Conservation (phyloP, 2,797 vertebrate species). For the Phrynocephalus guinanensis region DNA sequence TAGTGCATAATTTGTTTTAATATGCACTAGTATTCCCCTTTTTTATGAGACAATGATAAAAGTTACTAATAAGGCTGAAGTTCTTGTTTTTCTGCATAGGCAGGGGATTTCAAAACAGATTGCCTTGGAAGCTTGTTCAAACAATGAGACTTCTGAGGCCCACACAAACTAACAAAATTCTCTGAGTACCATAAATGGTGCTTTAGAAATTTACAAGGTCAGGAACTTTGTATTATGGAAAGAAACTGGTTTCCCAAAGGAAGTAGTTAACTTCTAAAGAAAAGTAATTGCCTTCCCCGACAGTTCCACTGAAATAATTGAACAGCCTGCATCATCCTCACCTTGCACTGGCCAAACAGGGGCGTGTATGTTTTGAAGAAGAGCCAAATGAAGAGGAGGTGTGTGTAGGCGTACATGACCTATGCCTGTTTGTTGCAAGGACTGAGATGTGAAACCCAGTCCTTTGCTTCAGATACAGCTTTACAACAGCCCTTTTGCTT, state of each 20-base stretch:
- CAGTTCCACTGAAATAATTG: too few species aligned
- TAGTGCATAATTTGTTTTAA: not conserved
- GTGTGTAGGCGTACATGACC: too few species aligned
- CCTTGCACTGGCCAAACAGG: too few species aligned
- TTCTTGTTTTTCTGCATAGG: not conserved
- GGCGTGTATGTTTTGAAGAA: too few species aligned
- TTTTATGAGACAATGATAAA: not conserved
- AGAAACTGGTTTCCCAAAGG: not conserved
- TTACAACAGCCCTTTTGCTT: too few species aligned
- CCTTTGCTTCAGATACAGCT: too few species aligned
- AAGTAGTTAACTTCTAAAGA: not conserved
- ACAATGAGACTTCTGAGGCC: not conserved
- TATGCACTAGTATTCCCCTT: not conserved
- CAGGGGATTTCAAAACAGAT: slow-evolving; percentile 6
- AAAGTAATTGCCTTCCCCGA: not conserved
- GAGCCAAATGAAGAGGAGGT: too few species aligned
- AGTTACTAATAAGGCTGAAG: not conserved
- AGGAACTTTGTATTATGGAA: not conserved
- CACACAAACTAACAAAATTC: slow-evolving; percentile 18
- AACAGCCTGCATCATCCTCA: too few species aligned
- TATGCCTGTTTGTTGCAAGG: too few species aligned
- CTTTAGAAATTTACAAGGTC: not conserved
- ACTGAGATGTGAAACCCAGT: too few species aligned
- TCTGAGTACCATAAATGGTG: not conserved
- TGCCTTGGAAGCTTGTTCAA: slow-evolving; percentile 21